Percentiles rank a stretch among this genome's conserved stretches.
Evolutionary conservation across 2,888 invertebrate genomes (phyloP).

Genomic region (Mechanitis mazaeus): DNA sequence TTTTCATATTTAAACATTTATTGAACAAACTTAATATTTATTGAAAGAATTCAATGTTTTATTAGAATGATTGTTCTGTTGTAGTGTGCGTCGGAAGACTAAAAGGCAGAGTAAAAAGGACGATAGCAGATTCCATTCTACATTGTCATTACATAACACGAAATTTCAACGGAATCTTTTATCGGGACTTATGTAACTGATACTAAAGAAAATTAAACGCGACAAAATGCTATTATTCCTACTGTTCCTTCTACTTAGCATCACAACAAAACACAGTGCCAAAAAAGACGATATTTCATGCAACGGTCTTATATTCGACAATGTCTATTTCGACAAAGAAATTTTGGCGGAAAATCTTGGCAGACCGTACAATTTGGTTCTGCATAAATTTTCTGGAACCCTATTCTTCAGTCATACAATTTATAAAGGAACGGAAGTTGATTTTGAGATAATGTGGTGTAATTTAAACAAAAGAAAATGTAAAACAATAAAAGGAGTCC

Average conservation of each 20-base stretch:
- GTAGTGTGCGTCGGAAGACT: slow-evolving; percentile 4
- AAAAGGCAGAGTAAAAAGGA: slow-evolving; percentile 19
- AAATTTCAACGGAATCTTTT: slow-evolving; percentile 23
- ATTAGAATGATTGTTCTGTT: neutral
- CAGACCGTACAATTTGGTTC: slow-evolving; percentile 53
- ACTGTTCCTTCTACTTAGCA: slow-evolving; percentile 20
- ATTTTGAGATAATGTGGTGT: slow-evolving; percentile 54
- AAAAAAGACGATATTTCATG: slow-evolving; percentile 38
- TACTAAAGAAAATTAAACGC: slow-evolving; percentile 34
- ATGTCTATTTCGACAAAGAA: slow-evolving; percentile 53
- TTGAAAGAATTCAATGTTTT: neutral
- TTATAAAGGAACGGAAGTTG: slow-evolving; percentile 43
- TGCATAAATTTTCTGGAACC: slow-evolving; percentile 55
- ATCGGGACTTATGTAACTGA: slow-evolving; percentile 15
- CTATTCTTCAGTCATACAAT: slow-evolving; percentile 63
- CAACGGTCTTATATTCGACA: slow-evolving; percentile 53
- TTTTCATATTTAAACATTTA: too few species aligned
- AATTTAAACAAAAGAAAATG: slow-evolving; percentile 44
- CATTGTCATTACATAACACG: slow-evolving; percentile 27
- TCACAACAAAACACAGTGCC: slow-evolving; percentile 13
- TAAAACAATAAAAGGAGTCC: slow-evolving; percentile 41
- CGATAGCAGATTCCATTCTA: slow-evolving; percentile 23
- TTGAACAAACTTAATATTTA: too few species aligned
- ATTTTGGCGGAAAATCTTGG: slow-evolving; percentile 44
- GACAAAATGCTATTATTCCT: slow-evolving; percentile 33